Conservation (phyloP, 2,888 invertebrate species). For the Neria commutata region DNA sequence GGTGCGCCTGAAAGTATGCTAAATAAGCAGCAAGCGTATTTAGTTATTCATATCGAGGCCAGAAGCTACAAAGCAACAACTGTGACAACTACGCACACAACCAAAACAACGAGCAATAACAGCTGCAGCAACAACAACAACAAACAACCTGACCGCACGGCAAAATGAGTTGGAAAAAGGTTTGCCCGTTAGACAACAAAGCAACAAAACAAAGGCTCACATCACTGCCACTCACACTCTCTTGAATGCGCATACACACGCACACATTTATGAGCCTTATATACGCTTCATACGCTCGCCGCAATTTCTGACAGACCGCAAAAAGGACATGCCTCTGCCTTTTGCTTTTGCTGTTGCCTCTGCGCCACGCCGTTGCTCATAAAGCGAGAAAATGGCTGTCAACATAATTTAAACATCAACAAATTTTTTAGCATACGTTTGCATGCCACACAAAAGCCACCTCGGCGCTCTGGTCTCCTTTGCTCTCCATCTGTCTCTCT, state of each 20-base stretch:
- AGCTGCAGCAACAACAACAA: background rate
- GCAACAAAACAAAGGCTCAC: background rate
- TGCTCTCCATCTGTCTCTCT: background rate
- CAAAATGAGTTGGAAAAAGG: background rate
- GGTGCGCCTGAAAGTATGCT: conserved; percentile 41
- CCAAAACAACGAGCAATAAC: background rate
- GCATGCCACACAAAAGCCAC: conserved; percentile 26
- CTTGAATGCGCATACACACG: background rate
- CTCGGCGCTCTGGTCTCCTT: background rate
- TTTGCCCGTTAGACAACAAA: background rate
- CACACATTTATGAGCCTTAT: no score
- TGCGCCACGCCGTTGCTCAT: conserved; percentile 27
- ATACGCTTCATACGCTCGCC: no score
- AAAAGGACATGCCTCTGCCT: conserved; percentile 17
- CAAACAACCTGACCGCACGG: background rate
- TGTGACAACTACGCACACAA: background rate
- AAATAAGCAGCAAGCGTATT: conserved; percentile 51
- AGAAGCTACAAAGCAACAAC: background rate
- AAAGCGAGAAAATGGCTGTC: conserved; percentile 35
- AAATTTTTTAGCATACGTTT: conserved; percentile 37
- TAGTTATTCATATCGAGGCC: conserved; percentile 52
- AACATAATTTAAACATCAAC: conserved; percentile 49
- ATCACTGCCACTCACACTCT: background rate
- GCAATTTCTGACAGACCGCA: conserved; percentile 13
- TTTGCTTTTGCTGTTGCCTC: background rate